phyloP scores from a whole-genome alignment of 2,888 invertebrate genomes.

The Dryadula phaetusa region DNA sequence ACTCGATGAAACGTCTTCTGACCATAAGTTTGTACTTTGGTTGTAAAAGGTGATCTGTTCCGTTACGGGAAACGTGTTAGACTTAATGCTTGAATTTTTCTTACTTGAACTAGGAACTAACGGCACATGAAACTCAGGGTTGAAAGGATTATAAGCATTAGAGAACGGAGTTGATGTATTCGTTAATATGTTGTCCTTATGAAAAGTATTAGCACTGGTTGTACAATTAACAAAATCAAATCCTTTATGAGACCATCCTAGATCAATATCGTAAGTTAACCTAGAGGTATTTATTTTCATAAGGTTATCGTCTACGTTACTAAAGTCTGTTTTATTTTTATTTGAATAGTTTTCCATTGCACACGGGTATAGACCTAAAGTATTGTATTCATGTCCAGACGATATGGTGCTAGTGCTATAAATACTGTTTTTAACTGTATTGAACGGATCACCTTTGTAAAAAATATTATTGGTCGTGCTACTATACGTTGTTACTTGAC shows the following conservation, averaged over 20 bases:
- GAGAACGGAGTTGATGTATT: constrained; percentile 66
- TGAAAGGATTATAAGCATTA: constrained; percentile 76
- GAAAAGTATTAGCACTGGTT: constrained; percentile 65
- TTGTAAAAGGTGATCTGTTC: constrained; percentile 77
- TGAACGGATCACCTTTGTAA: constrained; percentile 76
- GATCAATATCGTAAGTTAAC: constrained; percentile 78
- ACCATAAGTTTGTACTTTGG: constrained; percentile 73
- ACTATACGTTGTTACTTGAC: constrained; percentile 60
- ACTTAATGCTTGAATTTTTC: constrained; percentile 66
- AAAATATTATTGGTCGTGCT: constrained; percentile 70
- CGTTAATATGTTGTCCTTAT: constrained; percentile 72
- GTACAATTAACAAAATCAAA: constrained; percentile 77
- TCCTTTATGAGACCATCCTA: constrained; percentile 80
- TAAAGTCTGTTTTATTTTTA: constrained; percentile 73
- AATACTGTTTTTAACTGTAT: constrained; percentile 70
- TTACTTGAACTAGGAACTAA: constrained; percentile 68
- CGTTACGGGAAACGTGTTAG: constrained; percentile 68
- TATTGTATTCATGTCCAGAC: constrained; percentile 75
- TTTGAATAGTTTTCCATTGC: constrained; percentile 77
- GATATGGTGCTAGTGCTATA: constrained; percentile 78
- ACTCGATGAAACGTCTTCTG: constrained; percentile 72
- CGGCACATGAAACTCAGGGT: constrained; percentile 77
- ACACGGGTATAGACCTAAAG: constrained; percentile 76
- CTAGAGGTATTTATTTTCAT: constrained; percentile 79
- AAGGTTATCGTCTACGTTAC: constrained; percentile 74